Percentiles rank a stretch among this genome's conserved stretches.
Conservation (phyloP, 2,888 invertebrate species). For the Cosmia pyralina region DNA sequence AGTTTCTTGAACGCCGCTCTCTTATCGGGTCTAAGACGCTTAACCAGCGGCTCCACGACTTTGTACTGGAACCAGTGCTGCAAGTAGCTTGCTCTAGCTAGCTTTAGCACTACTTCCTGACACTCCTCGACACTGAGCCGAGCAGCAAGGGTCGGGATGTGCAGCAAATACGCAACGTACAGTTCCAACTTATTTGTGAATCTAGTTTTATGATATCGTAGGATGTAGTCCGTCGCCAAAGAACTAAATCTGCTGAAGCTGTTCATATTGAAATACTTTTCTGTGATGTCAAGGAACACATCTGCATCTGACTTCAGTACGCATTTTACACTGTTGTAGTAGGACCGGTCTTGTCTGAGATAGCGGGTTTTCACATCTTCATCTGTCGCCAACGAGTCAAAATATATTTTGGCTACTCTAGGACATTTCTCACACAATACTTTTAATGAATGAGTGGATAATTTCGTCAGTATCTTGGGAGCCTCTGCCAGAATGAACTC, state of each 20-base stretch:
- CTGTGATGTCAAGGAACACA: slow-evolving; percentile 74
- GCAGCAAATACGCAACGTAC: slow-evolving; percentile 72
- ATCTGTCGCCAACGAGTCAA: slow-evolving; percentile 68
- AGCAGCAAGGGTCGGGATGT: slow-evolving; percentile 72
- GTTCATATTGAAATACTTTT: slow-evolving; percentile 70
- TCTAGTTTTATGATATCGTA: slow-evolving; percentile 72
- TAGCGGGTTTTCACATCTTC: slow-evolving; percentile 64
- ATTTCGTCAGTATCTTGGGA: not conserved
- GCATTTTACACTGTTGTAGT: slow-evolving; percentile 70
- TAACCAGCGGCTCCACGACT: slow-evolving; percentile 75
- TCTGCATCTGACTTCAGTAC: slow-evolving; percentile 73
- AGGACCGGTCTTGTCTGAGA: slow-evolving; percentile 59
- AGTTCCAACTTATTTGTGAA: slow-evolving; percentile 74
- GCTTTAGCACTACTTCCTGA: slow-evolving; percentile 70
- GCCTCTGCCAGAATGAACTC: not conserved
- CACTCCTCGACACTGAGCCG: slow-evolving; percentile 72
- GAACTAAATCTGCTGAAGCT: slow-evolving; percentile 63
- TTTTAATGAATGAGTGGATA: not conserved
- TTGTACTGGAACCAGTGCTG: slow-evolving; percentile 73
- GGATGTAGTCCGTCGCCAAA: slow-evolving; percentile 70
- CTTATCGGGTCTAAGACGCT: slow-evolving; percentile 68
- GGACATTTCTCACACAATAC: slow-evolving; percentile 49
- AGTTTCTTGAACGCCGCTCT: slow-evolving; percentile 72
- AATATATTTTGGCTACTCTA: slow-evolving; percentile 72
- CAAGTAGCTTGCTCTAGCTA: slow-evolving; percentile 76